These are phyloP conservation scores for Xyrauchen texanus DNA, from an alignment of 2,113 vertebrate species.

Conservation along the genomic window DNA sequence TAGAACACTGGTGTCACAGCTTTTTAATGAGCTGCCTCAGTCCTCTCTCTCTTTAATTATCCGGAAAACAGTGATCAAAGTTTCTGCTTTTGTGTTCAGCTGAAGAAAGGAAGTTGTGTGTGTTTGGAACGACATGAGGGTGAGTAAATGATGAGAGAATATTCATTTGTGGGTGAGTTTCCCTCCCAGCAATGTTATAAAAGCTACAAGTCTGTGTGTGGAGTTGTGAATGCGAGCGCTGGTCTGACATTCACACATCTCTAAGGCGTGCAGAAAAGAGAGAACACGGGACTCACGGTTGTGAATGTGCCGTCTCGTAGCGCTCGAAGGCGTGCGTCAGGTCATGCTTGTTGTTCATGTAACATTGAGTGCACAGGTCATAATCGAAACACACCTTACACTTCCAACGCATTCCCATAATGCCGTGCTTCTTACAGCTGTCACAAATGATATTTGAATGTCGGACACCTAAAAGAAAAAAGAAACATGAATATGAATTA, in stretches of 20 bases:
- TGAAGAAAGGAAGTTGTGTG: no score
- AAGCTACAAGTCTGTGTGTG: neutral
- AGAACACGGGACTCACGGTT: constrained; percentile 83
- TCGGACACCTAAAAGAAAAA: constrained; percentile 80
- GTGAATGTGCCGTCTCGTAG: constrained; percentile 92
- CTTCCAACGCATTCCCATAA: constrained; percentile 98
- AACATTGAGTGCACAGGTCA: constrained; percentile 96
- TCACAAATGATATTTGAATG: constrained; percentile 99
- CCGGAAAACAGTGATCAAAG: no score
- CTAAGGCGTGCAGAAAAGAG: constrained; percentile 64
- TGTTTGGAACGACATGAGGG: no score
- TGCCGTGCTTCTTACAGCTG: constrained; percentile 96
- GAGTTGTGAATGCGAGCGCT: neutral
- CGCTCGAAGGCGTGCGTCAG: constrained; percentile 90
- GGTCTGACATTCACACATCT: constrained; percentile 69
- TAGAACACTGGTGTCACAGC: no score
- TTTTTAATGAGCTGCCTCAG: no score
- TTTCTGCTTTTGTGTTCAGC: no score
- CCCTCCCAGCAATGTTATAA: no score
- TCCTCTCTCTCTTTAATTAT: no score
- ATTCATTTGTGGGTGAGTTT: no score
- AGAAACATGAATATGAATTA: neutral
- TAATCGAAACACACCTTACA: constrained; percentile 96
- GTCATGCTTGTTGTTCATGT: constrained; percentile 96
- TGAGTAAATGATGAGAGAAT: no score